phyloP scores from a whole-genome alignment of 2,113 vertebrate genomes.

The Edolisoma coerulescens region DNA sequence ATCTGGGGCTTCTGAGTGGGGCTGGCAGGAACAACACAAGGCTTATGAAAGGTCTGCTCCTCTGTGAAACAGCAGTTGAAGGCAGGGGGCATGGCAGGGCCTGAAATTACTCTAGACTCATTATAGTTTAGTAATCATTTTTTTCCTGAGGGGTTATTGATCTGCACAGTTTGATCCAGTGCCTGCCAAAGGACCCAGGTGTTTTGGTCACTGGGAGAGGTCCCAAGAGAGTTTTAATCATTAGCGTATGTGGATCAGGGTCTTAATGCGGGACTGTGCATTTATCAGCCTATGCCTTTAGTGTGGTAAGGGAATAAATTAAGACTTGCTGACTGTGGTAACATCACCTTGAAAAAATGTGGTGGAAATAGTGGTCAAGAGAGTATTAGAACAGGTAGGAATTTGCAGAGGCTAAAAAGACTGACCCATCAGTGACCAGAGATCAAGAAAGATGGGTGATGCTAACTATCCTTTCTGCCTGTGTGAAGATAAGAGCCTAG shows the following conservation, averaged over 20 bases:
- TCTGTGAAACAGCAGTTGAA: neutral
- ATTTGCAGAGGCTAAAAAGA: neutral
- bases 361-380: neutral
- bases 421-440: fast-evolving
- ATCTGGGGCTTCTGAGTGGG: neutral
- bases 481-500: neutral
- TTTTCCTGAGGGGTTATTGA: neutral
- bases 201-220: neutral
- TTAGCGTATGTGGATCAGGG: neutral
- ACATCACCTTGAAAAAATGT: neutral
- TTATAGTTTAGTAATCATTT: neutral
- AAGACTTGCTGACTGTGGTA: neutral
- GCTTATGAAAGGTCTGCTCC: neutral
- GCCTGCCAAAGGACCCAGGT: neutral
- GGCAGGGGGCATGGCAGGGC: neutral
- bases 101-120: neutral
- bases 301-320: neutral
- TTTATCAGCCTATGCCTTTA: neutral
- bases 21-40: neutral
- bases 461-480: neutral
- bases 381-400: neutral
- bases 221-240: neutral
- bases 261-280: neutral
- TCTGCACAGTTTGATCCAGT: neutral
- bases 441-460: neutral